phyloP scores from a whole-genome alignment of 2,113 vertebrate genomes.

The Lipophrys pholis region DNA sequence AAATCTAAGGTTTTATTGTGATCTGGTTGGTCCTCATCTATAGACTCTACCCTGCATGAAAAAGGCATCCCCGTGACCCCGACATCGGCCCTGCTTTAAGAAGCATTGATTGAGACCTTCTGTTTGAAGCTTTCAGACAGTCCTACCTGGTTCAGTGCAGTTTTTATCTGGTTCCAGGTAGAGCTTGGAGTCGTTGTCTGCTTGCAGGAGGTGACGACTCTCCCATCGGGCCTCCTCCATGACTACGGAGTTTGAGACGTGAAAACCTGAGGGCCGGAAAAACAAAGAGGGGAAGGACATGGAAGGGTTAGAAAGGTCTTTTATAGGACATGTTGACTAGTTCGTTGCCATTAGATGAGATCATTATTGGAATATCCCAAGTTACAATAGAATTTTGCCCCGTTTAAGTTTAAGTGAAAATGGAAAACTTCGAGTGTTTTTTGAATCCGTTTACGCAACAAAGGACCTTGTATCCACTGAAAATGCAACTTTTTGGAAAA shows the following conservation, averaged over 20 bases:
- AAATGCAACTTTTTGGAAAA: no score
- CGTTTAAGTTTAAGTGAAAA: no score
- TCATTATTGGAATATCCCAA: constrained; percentile 4
- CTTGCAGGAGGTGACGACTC: constrained; percentile 88
- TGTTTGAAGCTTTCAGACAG: neutral
- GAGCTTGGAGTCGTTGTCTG: constrained; percentile 79
- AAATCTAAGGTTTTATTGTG: no score
- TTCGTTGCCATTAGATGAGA: constrained; percentile 7
- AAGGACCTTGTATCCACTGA: no score
- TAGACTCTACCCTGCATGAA: no score
- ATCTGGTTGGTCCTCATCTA: no score
- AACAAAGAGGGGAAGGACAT: neutral
- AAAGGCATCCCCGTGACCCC: no score
- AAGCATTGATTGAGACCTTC: no score
- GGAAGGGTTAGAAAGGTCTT: constrained; percentile 7
- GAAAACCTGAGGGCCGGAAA: constrained; percentile 77
- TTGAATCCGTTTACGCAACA: no score
- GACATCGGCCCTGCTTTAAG: no score
- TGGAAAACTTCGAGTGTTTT: no score
- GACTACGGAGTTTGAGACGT: constrained; percentile 76
- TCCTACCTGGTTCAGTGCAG: constrained; percentile 95
- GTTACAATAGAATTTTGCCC: no score
- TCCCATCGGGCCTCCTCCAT: constrained; percentile 80
- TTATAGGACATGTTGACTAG: neutral
- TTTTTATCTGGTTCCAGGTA: constrained; percentile 83